A percentile compares a stretch with the other conserved stretches of the same genome.
Evolutionary conservation across 1,140 invertebrate species (phyloP).

Genomic region (Trachelipus rathkii): DNA sequence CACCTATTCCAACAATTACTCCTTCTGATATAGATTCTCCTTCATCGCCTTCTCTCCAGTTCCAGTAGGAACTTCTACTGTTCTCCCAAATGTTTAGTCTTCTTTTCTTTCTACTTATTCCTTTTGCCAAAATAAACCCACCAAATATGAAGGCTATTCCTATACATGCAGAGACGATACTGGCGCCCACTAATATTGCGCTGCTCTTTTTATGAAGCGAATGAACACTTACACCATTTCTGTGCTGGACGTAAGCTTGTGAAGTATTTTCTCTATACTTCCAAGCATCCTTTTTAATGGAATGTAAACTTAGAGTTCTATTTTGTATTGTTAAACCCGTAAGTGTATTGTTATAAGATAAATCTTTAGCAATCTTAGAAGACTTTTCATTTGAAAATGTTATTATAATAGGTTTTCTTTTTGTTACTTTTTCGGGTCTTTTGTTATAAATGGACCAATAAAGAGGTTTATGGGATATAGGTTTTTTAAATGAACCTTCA

Average conservation of each 20-base stretch:
- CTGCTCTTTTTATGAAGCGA: slow-evolving; percentile 16
- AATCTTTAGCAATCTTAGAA: no score
- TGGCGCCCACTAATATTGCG: slow-evolving; percentile 31
- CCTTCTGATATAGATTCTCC: slow-evolving; percentile 16
- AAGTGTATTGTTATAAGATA: no score
- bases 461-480: no score
- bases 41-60: slow-evolving; percentile 28
- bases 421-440: no score
- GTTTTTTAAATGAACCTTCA: no score
- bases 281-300: slow-evolving; percentile 24
- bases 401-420: no score
- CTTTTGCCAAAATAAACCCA: slow-evolving; percentile 28
- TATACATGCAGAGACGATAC: slow-evolving; percentile 32
- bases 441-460: no score
- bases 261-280: slow-evolving; percentile 24
- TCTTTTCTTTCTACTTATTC: slow-evolving; percentile 21
- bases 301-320: no score
- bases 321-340: no score
- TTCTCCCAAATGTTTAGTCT: slow-evolving; percentile 10
- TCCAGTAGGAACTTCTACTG: slow-evolving; percentile 8
- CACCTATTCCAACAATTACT: slow-evolving; percentile 18
- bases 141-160: slow-evolving; percentile 32
- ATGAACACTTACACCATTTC: background rate
- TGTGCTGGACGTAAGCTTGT: background rate
- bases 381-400: no score